Percentiles rank a stretch among this genome's conserved stretches.
Evolutionary conservation across 2,797 vertebrate genomes (phyloP).

Genomic region (Botia almorhae): DNA sequence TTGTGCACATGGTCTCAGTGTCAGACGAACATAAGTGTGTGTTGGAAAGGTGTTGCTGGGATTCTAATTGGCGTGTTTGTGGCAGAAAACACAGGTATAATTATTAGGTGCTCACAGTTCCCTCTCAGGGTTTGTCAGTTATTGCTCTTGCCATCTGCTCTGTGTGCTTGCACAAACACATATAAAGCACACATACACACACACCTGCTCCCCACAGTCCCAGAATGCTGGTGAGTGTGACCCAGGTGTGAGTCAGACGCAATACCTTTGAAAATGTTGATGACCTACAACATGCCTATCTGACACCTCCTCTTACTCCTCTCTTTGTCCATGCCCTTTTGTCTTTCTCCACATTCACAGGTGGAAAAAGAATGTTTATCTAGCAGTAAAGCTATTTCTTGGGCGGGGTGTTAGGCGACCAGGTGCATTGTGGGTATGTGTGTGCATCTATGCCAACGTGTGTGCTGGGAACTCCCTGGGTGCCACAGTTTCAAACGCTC

Average conservation of each 20-base stretch:
- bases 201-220: conserved; percentile 34
- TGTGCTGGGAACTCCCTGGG: conserved; percentile 19
- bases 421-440: conserved; percentile 27
- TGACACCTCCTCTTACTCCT: conserved; percentile 42
- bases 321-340: conserved; percentile 37
- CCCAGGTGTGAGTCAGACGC: conserved; percentile 55
- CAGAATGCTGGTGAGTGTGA: conserved; percentile 44
- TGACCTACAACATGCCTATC: conserved; percentile 50
- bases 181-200: conserved; percentile 46
- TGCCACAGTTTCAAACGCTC: conserved; percentile 33
- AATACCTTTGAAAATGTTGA: conserved; percentile 44
- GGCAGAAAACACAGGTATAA: conserved; percentile 57
- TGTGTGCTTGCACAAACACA: conserved; percentile 31
- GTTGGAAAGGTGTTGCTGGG: conserved; percentile 32
- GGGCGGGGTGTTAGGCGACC: conserved; percentile 20
- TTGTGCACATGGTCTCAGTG: conserved; percentile 24
- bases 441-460: conserved; percentile 9
- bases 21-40: conserved; percentile 26
- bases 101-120: conserved; percentile 60
- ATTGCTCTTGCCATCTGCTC: conserved; percentile 58
- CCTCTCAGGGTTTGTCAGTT: conserved; percentile 61
- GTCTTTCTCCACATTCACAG: conserved; percentile 36
- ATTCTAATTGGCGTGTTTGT: conserved; percentile 54
- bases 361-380: conserved; percentile 39
- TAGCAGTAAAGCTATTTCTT: conserved; percentile 29